Evolutionary conservation across 2,113 vertebrate genomes (phyloP).

Genomic region (Blennius ocellaris): DNA sequence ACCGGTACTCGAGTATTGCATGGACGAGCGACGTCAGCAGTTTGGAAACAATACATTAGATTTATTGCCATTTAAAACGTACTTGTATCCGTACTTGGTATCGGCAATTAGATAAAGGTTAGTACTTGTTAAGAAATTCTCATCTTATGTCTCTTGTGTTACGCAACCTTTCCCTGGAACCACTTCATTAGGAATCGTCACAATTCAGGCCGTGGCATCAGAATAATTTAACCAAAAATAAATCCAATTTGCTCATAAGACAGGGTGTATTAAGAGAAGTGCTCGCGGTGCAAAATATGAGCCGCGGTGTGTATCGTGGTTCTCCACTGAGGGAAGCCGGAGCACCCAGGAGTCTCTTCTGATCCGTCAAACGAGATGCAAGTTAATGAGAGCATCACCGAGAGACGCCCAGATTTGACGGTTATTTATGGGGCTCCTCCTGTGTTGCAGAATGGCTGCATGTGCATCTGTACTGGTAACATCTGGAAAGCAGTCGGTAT

Average conservation of each 20-base stretch:
- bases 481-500: not conserved
- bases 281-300: not conserved
- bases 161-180: slow-evolving; percentile 10
- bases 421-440: slow-evolving; percentile 20
- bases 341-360: slow-evolving; percentile 8
- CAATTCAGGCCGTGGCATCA: slow-evolving; percentile 1
- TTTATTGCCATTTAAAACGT: too few relatives aligned
- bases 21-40: too few relatives aligned
- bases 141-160: not conserved
- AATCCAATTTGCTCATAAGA: slow-evolving; percentile 4
- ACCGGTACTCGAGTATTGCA: too few relatives aligned
- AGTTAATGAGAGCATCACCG: slow-evolving; percentile 35
- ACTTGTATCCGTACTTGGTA: too few relatives aligned
- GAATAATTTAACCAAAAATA: slow-evolving; percentile 11
- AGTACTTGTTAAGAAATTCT: too few relatives aligned
- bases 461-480: not conserved
- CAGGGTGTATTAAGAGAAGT: slow-evolving; percentile 19
- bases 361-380: slow-evolving; percentile 27
- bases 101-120: too few relatives aligned
- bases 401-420: slow-evolving; percentile 5
- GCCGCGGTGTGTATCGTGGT: not conserved
- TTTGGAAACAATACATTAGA: too few relatives aligned
- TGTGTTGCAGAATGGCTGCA: not conserved
- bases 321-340: not conserved
- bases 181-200: slow-evolving; percentile 12